phyloP scores from a whole-genome alignment of 2,888 invertebrate species.

The Agapetus fuscipes region DNA sequence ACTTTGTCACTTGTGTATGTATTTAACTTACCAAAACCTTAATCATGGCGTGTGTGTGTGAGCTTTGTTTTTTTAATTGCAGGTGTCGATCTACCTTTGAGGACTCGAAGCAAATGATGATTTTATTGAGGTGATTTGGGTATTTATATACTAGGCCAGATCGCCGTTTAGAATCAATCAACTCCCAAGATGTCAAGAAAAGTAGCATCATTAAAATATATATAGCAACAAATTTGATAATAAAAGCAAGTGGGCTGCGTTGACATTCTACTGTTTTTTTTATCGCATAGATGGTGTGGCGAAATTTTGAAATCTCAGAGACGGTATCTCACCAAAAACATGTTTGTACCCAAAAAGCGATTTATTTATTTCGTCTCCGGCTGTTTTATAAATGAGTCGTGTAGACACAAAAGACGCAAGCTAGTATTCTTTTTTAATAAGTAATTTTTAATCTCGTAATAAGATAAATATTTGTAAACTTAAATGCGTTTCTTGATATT shows the following conservation, averaged over 20 bases:
- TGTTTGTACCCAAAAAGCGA: too few relatives aligned
- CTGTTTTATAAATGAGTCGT: too few relatives aligned
- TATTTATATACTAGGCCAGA: slow-evolving; percentile 15
- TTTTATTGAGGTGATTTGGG: not conserved
- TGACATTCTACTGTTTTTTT: slow-evolving; percentile 1
- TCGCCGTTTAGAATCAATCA: slow-evolving; percentile 16
- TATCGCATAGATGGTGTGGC: not conserved
- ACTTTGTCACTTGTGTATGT: too few relatives aligned
- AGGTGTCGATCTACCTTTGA: too few relatives aligned
- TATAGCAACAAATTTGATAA: slow-evolving; percentile 1
- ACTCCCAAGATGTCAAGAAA: slow-evolving; percentile 10
- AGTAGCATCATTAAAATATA: slow-evolving; percentile 1
- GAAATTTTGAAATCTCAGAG: too few relatives aligned
- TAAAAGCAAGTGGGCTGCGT: slow-evolving; percentile 2
- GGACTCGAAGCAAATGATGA: not conserved
- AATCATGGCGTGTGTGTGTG: not conserved
- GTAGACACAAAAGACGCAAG: too few relatives aligned
- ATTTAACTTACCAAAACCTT: not conserved
- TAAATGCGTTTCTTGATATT: too few relatives aligned
- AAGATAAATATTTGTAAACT: too few relatives aligned
- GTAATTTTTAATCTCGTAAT: too few relatives aligned
- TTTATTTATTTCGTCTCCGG: too few relatives aligned
- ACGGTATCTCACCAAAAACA: too few relatives aligned
- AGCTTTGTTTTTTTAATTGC: not conserved
- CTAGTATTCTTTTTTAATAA: too few relatives aligned